A percentile compares a stretch with the other conserved stretches of the same genome.
phyloP scores from a whole-genome alignment of 2,888 invertebrate genomes.

The Chrysolina oricalcia region DNA sequence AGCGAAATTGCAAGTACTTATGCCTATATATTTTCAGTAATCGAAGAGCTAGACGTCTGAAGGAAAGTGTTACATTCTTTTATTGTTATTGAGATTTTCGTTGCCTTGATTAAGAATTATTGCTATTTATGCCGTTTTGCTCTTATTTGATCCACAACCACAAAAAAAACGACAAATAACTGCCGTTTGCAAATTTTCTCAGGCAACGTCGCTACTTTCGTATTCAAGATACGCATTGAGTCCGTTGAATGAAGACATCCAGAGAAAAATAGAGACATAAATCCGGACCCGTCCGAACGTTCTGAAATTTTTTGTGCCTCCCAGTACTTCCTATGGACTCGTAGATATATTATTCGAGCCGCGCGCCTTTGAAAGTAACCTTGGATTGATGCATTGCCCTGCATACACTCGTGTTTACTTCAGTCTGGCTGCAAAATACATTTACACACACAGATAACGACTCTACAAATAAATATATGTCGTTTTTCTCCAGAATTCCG shows the following conservation, averaged over 20 bases:
- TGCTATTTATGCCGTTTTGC: too few relatives aligned
- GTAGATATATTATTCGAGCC: conserved; percentile 37
- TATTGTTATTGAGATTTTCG: too few relatives aligned
- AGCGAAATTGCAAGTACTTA: too few relatives aligned
- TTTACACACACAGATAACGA: conserved; percentile 67
- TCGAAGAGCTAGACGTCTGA: too few relatives aligned
- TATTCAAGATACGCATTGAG: not conserved
- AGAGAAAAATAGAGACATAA: conserved; percentile 4
- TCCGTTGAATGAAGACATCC: not conserved
- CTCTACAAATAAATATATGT: conserved; percentile 64
- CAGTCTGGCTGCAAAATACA: conserved; percentile 69
- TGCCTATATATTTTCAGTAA: too few relatives aligned
- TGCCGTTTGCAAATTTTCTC: too few relatives aligned
- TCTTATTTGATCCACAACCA: too few relatives aligned
- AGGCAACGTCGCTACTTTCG: too few relatives aligned
- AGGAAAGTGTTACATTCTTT: too few relatives aligned
- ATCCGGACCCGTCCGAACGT: not conserved
- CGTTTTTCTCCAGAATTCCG: conserved; percentile 54
- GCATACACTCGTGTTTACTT: conserved; percentile 67
- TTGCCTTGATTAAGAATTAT: too few relatives aligned
- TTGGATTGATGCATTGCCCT: conserved; percentile 71
- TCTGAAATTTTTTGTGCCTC: conserved; percentile 17
- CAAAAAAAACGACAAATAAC: too few relatives aligned
- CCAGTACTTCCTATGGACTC: conserved; percentile 6
- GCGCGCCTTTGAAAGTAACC: conserved; percentile 63